Evolutionary conservation across 35 echinoderm and acorn worm species (phyloP).

Genomic region (Amphiura filiformis): DNA sequence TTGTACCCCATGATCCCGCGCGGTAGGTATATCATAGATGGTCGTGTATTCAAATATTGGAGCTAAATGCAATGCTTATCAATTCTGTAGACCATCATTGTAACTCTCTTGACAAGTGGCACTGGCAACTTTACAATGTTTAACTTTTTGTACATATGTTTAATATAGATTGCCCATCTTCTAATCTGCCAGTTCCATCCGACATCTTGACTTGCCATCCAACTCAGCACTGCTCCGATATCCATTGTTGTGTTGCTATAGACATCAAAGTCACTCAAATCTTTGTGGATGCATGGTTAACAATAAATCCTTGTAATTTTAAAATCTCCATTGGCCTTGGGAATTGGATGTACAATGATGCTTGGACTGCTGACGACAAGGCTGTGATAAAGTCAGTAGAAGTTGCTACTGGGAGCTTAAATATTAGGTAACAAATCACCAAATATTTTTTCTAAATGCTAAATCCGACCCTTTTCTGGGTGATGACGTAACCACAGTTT

Average conservation of each 20-base stretch:
- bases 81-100: no score
- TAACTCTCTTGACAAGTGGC: no score
- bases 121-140: no score
- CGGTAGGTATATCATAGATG: neutral
- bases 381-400: neutral
- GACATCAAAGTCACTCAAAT: constrained; percentile 1
- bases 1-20: no score
- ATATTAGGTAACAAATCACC: neutral
- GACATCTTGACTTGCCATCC: neutral
- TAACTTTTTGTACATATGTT: neutral
- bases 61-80: no score
- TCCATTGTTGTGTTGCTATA: constrained; percentile 6
- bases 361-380: neutral
- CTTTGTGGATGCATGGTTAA: neutral
- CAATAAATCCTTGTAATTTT: neutral
- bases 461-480: no score
- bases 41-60: no score
- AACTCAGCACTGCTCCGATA: neutral
- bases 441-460: no score
- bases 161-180: constrained; percentile 9
- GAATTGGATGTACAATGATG: neutral
- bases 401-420: neutral
- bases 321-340: constrained; percentile 9
- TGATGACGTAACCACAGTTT: no score
- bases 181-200: neutral